A percentile compares a stretch with the other conserved stretches of the same genome.
Conservation (phyloP, 2,113 vertebrate genomes). For the Brachyhypopomus occidentalis region DNA sequence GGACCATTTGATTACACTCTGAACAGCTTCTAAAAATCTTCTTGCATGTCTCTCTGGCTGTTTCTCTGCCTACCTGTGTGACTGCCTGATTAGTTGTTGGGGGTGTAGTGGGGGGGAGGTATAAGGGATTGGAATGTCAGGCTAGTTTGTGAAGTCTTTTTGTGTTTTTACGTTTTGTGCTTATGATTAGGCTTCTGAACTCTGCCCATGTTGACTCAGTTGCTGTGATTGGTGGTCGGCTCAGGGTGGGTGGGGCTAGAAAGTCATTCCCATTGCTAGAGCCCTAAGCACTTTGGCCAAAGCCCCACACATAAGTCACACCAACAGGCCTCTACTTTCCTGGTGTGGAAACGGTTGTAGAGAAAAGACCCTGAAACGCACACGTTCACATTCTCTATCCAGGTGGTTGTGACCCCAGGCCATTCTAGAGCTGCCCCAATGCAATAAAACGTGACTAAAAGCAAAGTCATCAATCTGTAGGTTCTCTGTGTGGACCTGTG, state of each 20-base stretch:
- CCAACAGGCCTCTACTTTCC: not conserved
- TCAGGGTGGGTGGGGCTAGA: too few species aligned
- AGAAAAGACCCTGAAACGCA: not conserved
- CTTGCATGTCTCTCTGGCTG: not conserved
- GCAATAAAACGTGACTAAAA: not conserved
- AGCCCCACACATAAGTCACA: not conserved
- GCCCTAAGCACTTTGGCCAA: not conserved
- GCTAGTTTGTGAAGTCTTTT: too few species aligned
- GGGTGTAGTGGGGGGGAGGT: too few species aligned
- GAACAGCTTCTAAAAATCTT: constrained; percentile 41
- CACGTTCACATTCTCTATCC: not conserved
- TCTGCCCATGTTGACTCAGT: too few species aligned
- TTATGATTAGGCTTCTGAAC: too few species aligned
- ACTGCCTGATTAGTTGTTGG: not conserved
- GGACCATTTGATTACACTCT: constrained; percentile 53
- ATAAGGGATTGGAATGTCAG: too few species aligned
- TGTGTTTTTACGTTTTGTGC: not conserved
- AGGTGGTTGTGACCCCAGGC: constrained; percentile 28
- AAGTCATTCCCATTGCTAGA: not conserved
- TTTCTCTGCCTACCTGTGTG: constrained; percentile 4
- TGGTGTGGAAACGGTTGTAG: not conserved
- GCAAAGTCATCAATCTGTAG: not conserved
- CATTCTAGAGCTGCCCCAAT: not conserved
- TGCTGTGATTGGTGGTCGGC: too few species aligned
- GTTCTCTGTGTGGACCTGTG: constrained; percentile 12